Conservation (phyloP, 2,888 invertebrate genomes). For the Furcula furcula region DNA sequence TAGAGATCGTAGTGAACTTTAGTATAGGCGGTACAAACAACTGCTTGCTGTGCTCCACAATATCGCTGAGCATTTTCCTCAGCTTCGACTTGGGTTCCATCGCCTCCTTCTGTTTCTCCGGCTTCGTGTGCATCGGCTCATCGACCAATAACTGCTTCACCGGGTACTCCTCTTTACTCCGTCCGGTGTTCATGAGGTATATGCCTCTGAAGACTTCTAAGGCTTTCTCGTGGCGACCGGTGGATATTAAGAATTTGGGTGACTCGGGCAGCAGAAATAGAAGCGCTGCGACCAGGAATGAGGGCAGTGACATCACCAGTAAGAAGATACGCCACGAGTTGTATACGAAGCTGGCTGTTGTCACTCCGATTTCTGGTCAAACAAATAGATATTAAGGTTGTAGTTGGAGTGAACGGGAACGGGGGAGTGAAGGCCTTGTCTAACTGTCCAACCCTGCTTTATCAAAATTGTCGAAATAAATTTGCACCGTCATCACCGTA, state of each 20-base stretch:
- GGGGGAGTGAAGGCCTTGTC: too few species aligned
- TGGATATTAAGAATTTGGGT: conserved; percentile 92
- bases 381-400: too few species aligned
- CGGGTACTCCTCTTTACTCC: conserved; percentile 87
- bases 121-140: conserved; percentile 67
- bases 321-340: conserved; percentile 97
- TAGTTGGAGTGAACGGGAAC: too few species aligned
- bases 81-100: conserved; percentile 85
- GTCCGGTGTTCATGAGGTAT: conserved; percentile 91
- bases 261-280: conserved; percentile 94
- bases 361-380: conserved; percentile 86
- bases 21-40: conserved; percentile 91
- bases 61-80: conserved; percentile 87
- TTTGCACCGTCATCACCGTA: too few species aligned
- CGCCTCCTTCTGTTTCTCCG: conserved; percentile 83
- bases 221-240: conserved; percentile 90
- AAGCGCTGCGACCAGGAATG: conserved; percentile 91
- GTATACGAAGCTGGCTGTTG: conserved; percentile 86
- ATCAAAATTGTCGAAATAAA: too few species aligned
- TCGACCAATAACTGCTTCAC: conserved; percentile 87
- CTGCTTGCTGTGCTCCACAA: conserved; percentile 90
- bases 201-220: conserved; percentile 91
- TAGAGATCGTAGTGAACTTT: conserved; percentile 91
- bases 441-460: too few species aligned
- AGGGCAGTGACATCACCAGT: conserved; percentile 93